phyloP scores from a whole-genome alignment of 2,888 invertebrate species.

The Sinodicranocentrus sp. region DNA sequence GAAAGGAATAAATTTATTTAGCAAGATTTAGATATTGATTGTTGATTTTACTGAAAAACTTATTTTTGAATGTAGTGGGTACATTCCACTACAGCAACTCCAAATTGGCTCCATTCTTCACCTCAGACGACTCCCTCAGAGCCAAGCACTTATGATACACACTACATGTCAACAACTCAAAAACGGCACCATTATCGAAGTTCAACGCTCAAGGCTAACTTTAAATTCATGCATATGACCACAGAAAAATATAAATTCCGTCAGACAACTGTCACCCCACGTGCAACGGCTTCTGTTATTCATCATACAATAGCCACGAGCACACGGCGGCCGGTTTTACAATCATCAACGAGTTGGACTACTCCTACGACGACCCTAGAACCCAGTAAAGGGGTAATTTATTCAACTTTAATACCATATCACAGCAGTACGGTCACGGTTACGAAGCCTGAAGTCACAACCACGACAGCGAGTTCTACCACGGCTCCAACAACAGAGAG shows the following conservation, averaged over 20 bases:
- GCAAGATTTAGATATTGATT: no score
- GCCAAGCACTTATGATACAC: neutral
- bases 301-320: neutral
- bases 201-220: neutral
- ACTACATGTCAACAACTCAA: neutral
- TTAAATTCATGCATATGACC: neutral
- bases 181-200: neutral
- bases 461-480: neutral
- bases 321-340: neutral
- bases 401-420: no score
- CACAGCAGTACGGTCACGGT: no score
- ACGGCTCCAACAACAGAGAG: neutral
- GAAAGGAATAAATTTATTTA: no score
- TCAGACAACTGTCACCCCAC: neutral
- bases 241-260: neutral
- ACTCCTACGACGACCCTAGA: no score
- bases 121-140: neutral
- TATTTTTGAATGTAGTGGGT: no score
- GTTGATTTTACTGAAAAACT: no score
- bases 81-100: neutral
- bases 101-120: neutral
- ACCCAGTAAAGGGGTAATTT: no score
- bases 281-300: neutral
- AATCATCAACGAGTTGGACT: constrained; percentile 1
- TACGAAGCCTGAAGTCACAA: no score